Conservation (phyloP, 1,140 invertebrate genomes). For the Lasioglossum albipes region DNA sequence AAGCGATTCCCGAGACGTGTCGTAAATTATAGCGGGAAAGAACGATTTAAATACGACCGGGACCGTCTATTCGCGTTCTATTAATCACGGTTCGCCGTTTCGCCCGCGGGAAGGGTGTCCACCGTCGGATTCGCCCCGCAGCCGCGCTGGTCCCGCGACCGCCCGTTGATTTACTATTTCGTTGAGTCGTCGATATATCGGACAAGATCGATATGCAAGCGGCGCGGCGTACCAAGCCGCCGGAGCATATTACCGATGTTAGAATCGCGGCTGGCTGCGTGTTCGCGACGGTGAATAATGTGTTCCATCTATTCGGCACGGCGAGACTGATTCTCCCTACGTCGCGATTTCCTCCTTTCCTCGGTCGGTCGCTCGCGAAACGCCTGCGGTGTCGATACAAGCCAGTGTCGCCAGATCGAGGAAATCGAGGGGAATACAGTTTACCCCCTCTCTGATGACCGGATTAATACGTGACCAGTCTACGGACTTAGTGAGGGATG, state of each 20-base stretch:
- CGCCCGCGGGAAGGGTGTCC: slow-evolving; percentile 1
- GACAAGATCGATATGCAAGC: slow-evolving; percentile 38
- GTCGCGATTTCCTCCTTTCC: slow-evolving; percentile 27
- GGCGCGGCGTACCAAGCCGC: slow-evolving; percentile 12
- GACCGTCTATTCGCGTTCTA: background rate
- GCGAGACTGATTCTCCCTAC: background rate
- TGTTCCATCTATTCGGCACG: slow-evolving; percentile 1
- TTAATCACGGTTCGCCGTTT: slow-evolving; percentile 7
- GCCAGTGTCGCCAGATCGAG: too few relatives aligned
- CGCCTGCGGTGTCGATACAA: slow-evolving; percentile 23
- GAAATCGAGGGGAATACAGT: too few relatives aligned
- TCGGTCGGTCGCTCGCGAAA: background rate
- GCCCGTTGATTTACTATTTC: slow-evolving; percentile 57
- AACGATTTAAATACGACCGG: slow-evolving; percentile 29
- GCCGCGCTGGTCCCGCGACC: background rate
- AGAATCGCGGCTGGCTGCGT: slow-evolving; percentile 21
- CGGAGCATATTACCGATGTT: slow-evolving; percentile 29
- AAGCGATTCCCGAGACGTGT: slow-evolving; percentile 12
- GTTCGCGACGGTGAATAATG: slow-evolving; percentile 39
- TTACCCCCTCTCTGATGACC: too few relatives aligned
- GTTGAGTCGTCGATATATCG: slow-evolving; percentile 37
- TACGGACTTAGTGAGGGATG: too few relatives aligned
- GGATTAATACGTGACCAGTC: too few relatives aligned
- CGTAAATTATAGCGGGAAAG: slow-evolving; percentile 43
- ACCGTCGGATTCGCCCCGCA: background rate